phyloP scores from a whole-genome alignment of 2,888 invertebrate genomes.

The Drosophila vallismaia region DNA sequence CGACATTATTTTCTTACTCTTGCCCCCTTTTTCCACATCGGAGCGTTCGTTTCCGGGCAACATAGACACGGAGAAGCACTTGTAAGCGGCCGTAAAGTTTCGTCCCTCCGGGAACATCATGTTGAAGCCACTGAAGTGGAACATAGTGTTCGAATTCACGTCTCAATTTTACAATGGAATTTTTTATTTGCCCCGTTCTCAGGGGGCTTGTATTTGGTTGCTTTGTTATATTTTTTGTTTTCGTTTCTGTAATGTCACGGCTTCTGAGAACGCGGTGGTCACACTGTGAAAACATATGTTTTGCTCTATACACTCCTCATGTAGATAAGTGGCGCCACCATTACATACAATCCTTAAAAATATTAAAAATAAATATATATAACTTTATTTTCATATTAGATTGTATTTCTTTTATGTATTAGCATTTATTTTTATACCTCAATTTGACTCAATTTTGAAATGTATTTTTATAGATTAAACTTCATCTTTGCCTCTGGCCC shows the following conservation, averaged over 20 bases:
- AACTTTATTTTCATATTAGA: too few relatives aligned
- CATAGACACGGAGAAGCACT: conserved; percentile 97
- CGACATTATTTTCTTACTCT: conserved; percentile 88
- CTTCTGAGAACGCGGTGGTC: neutral
- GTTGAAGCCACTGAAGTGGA: conserved; percentile 92
- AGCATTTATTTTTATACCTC: too few relatives aligned
- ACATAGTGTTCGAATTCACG: conserved; percentile 57
- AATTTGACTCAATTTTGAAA: too few relatives aligned
- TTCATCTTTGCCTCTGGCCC: neutral
- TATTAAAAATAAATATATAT: too few relatives aligned
- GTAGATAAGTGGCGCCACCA: neutral
- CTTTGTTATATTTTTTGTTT: conserved; percentile 34
- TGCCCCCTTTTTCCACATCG: conserved; percentile 97
- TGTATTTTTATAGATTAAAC: too few relatives aligned
- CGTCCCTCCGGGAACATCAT: conserved; percentile 94
- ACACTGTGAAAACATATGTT: neutral
- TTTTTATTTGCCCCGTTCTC: conserved; percentile 7
- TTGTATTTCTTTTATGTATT: too few relatives aligned
- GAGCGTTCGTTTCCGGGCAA: conserved; percentile 96
- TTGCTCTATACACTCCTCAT: neutral
- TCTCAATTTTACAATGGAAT: neutral
- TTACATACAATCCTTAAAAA: neutral
- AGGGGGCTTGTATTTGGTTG: conserved; percentile 18
- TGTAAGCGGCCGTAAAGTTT: conserved; percentile 92
- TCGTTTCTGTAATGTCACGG: conserved; percentile 60